A percentile compares a stretch with the other conserved stretches of the same genome.
These are phyloP conservation scores for Phocoena sinus DNA, from an alignment of 2,113 vertebrate genomes.

Conservation along the genomic window DNA sequence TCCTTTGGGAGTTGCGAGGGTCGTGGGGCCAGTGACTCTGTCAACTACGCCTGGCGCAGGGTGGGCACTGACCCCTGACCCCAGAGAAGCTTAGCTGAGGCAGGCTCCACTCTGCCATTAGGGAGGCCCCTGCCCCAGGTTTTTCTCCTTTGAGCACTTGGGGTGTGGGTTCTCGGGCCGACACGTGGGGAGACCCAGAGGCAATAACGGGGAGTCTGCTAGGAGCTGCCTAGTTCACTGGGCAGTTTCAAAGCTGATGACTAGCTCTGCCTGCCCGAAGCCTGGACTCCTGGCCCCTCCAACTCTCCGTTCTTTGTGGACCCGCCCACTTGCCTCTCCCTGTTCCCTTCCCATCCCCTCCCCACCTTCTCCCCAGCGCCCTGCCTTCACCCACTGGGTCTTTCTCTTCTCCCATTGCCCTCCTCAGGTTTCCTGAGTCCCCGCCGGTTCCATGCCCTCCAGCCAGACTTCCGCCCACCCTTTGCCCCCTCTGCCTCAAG, in stretches of 20 bases:
- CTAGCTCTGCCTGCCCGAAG: background rate
- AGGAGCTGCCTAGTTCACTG: background rate
- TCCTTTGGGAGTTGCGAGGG: background rate
- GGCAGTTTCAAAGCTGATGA: background rate
- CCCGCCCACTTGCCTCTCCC: fast-evolving
- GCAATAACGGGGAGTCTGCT: background rate
- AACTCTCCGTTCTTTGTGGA: background rate
- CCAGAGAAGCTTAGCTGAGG: background rate
- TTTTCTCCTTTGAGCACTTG: slow-evolving; percentile 75
- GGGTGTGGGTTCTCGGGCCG: slow-evolving; percentile 60
- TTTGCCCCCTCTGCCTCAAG: slow-evolving; percentile 27
- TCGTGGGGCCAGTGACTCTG: fast-evolving
- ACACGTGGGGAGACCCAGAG: background rate
- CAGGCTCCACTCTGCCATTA: background rate
- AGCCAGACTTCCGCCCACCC: background rate
- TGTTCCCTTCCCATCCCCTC: background rate
- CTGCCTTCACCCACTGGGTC: background rate
- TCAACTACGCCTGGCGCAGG: fast-evolving
- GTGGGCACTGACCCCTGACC: background rate
- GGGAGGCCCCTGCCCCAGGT: background rate
- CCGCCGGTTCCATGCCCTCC: background rate
- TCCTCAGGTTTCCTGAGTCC: background rate
- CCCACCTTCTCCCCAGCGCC: fast-evolving
- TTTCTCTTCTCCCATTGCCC: background rate
- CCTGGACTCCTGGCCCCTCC: background rate